These are phyloP conservation scores for Bos indicus DNA, from an alignment of 2,113 vertebrate species.

Conservation along the genomic window DNA sequence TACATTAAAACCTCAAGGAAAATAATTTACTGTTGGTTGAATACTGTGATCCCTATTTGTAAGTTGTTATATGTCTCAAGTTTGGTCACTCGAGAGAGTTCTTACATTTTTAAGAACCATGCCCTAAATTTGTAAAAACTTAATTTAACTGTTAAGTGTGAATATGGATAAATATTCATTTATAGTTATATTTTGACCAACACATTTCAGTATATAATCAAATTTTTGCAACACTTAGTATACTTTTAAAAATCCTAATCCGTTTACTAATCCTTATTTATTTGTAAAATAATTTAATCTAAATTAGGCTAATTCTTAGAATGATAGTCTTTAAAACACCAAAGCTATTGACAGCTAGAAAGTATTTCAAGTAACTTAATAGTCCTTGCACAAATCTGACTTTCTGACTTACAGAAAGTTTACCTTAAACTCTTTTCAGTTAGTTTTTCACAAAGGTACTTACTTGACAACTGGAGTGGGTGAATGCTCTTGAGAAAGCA, in stretches of 20 bases:
- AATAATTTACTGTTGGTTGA: not conserved
- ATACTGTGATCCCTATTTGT: not conserved
- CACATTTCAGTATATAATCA: not conserved
- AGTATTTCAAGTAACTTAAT: not conserved
- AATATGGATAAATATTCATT: not conserved
- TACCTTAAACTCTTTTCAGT: not conserved
- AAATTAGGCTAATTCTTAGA: not conserved
- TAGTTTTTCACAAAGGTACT: not conserved
- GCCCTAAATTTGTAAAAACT: not conserved
- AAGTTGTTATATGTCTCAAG: not conserved
- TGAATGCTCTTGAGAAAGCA: not conserved
- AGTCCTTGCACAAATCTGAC: not conserved
- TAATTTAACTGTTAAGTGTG: constrained; percentile 5
- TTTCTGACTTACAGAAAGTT: not conserved
- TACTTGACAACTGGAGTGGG: not conserved
- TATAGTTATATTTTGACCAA: constrained; percentile 23
- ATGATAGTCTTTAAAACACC: not conserved
- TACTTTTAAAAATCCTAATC: not conserved
- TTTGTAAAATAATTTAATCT: not conserved
- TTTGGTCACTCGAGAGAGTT: not conserved
- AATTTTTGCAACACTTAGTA: not conserved
- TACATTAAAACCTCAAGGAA: not conserved
- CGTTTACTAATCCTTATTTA: not conserved
- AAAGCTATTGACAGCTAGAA: not conserved
- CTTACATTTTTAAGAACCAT: not conserved